Base-by-base conservation (phyloP, 2,113 vertebrate genomes). In the Emydocephalus ijimae region DNA sequence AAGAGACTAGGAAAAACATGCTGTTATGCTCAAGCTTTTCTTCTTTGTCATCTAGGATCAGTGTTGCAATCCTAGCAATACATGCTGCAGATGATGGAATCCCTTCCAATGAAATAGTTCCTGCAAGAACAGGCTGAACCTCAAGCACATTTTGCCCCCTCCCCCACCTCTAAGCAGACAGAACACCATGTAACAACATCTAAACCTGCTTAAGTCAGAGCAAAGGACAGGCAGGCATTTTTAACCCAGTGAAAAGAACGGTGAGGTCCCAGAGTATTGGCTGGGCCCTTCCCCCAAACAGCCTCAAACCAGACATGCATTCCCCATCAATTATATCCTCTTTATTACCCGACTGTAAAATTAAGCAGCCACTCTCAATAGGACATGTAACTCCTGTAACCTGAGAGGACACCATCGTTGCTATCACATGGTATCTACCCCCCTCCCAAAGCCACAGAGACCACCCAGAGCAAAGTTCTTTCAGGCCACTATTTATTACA, bases 331-430 rank as follows among this genome's bases (percentile, higher is more conserved):
- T 97, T 94, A 96, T 11, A 89, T 43, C 74, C 94, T 92, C 96
- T 98, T 97, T 98, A 97, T 97, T 97, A 98, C 97, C 97, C 97
- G 97, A 64, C 94, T 61, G 81, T 95, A 97, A 98, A 95, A 94
- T 96, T 95, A 97, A 95, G 94, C 97, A 98, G 97, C 90, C 43
- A 0, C 95, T 91, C 94, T 91, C 92, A 39, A 91, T 56, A 45
- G 92, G 54, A 93, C 48, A 88, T 0, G 18, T 10, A 94, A 92
- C 64, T 94, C 91, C 90, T 90, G 95, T 96, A 94, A 97, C 94
- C 52, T 0, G 92, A 96, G 95, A 11, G 12, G 93, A 94, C 95
- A 14, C 59, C 26, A 23, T 34, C 91, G 23, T 85, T 92, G 29
- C 88, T 23, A 86, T 26, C 61, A 24, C n/a, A 89, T 91, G 39